phyloP scores from a whole-genome alignment of 2,113 vertebrate genomes.

The Cercocebus atys region DNA sequence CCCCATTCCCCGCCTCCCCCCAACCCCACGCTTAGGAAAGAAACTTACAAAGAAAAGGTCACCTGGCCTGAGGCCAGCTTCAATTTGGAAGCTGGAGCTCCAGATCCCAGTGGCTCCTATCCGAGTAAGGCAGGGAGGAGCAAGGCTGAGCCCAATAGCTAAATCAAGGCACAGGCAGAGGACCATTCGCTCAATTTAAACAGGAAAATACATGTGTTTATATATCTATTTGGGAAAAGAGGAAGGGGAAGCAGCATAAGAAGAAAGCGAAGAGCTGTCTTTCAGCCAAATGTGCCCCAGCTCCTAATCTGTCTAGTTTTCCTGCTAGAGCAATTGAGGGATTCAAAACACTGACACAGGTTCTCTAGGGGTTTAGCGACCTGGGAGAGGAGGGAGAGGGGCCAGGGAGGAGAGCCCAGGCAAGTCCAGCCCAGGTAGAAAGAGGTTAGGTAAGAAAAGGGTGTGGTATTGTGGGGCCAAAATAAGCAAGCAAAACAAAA shows the following conservation, averaged over 20 bases:
- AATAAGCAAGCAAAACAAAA: not conserved
- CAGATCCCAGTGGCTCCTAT: conserved; percentile 57
- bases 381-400: no score
- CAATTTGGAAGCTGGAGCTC: conserved; percentile 65
- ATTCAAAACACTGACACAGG: not conserved
- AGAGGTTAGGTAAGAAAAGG: not conserved
- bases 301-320: conserved; percentile 13
- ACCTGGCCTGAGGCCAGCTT: conserved; percentile 76
- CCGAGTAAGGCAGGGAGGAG: conserved; percentile 65
- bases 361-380: not conserved
- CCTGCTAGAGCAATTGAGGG: not conserved
- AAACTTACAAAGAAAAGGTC: conserved; percentile 82
- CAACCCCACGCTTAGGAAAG: conserved; percentile 54
- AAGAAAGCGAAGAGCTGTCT: conserved; percentile 56
- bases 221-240: conserved; percentile 72
- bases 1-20: conserved; percentile 59
- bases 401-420: not conserved
- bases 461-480: not conserved
- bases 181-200: conserved; percentile 59
- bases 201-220: conserved; percentile 74
- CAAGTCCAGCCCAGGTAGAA: not conserved
- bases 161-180: conserved; percentile 63
- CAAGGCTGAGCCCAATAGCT: conserved; percentile 61
- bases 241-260: conserved; percentile 75
- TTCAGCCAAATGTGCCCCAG: conserved; percentile 22